These are phyloP conservation scores for Stichodactyla mertensii DNA, from an alignment of 64 coral and sea anemone species.

Conservation along the genomic window DNA sequence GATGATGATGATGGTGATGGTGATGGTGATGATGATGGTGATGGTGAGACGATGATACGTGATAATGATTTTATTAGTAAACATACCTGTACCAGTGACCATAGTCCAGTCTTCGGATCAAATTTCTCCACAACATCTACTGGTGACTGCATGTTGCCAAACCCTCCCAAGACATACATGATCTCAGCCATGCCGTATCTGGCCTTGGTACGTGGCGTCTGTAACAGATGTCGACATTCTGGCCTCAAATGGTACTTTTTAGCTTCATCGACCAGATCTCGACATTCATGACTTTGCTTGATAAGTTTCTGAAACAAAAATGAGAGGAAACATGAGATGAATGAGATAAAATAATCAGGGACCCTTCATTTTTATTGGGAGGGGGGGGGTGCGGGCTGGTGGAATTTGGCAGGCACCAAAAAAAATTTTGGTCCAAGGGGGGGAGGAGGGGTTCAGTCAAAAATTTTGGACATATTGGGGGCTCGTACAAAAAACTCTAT, in stretches of 20 bases:
- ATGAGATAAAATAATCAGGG: no score
- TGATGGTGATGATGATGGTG: neutral
- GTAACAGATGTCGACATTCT: slow-evolving; percentile 80
- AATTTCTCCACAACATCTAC: slow-evolving; percentile 88
- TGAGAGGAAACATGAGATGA: no score
- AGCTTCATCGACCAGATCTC: slow-evolving; percentile 97
- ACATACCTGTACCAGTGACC: slow-evolving; percentile 53
- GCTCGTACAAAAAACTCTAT: no score
- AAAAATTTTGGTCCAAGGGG: no score
- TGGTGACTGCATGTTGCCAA: slow-evolving; percentile 87
- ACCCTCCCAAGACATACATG: slow-evolving; percentile 89
- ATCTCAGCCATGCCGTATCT: slow-evolving; percentile 76
- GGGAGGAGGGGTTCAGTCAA: no score
- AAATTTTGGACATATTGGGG: no score
- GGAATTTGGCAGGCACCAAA: no score
- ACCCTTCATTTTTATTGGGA: no score
- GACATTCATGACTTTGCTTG: slow-evolving; percentile 73
- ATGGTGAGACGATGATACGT: neutral
- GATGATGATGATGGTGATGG: neutral
- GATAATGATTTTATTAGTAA: neutral
- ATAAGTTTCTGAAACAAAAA: slow-evolving; percentile 52
- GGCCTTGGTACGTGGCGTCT: slow-evolving; percentile 69
- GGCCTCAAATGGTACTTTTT: slow-evolving; percentile 95
- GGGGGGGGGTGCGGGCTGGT: no score
- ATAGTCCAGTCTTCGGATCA: slow-evolving; percentile 70